Evolutionary conservation across 2,888 invertebrate species (phyloP).

Genomic region (Rosalia funebris): DNA sequence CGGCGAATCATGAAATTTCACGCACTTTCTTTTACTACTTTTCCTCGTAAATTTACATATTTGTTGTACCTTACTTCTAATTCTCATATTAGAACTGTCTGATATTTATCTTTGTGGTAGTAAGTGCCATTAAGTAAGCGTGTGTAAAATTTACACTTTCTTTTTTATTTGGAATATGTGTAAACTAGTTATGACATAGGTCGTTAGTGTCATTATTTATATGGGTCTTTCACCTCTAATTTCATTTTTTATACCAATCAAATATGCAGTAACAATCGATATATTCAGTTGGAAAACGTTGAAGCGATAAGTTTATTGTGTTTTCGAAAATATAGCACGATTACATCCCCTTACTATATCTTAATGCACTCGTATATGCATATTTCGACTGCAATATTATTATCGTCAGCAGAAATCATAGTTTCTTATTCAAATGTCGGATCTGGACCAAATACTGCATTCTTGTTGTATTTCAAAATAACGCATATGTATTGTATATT

Average conservation of each 20-base stretch:
- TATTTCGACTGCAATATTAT: too few relatives aligned
- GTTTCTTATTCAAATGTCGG: not conserved
- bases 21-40: not conserved
- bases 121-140: too few relatives aligned
- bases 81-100: not conserved
- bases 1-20: not conserved
- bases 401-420: not conserved
- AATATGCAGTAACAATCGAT: too few relatives aligned
- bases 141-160: slow-evolving; percentile 15
- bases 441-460: too few relatives aligned
- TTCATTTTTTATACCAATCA: too few relatives aligned
- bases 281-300: too few relatives aligned
- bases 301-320: too few relatives aligned
- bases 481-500: too few relatives aligned
- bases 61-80: not conserved
- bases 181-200: slow-evolving; percentile 1
- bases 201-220: slow-evolving; percentile 4
- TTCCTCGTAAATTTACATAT: not conserved
- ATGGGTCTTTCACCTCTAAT: slow-evolving; percentile 4
- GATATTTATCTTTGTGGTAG: too few relatives aligned
- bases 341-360: too few relatives aligned
- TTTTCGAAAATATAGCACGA: too few relatives aligned
- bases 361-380: too few relatives aligned
- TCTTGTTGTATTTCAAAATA: not conserved
- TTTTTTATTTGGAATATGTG: slow-evolving; percentile 6